Evolutionary conservation across 2,113 vertebrate species (phyloP).

Genomic region (Centropus unirufus): DNA sequence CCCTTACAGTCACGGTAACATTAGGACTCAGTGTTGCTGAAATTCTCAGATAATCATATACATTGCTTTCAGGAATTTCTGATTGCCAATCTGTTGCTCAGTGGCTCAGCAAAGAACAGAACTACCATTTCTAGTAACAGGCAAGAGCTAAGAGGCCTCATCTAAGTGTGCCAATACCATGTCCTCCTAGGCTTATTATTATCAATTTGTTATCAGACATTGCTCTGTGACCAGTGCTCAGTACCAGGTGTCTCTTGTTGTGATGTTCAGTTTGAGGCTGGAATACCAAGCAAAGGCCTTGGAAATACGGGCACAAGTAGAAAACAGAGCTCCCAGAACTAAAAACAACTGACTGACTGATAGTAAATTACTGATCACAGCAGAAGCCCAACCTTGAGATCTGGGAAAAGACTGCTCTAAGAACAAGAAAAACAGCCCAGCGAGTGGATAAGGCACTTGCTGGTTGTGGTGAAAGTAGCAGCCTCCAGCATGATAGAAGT

Average conservation of each 20-base stretch:
- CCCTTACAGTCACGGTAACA: background rate
- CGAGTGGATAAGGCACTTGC: background rate
- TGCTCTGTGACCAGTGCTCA: background rate
- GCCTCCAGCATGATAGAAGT: background rate
- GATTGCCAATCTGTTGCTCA: background rate
- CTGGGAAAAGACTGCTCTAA: background rate
- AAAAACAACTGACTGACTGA: background rate
- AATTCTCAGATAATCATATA: background rate
- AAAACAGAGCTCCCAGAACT: background rate
- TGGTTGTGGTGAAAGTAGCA: background rate
- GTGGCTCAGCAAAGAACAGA: background rate
- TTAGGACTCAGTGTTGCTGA: background rate
- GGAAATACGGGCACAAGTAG: background rate
- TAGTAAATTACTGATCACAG: background rate
- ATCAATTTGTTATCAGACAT: background rate
- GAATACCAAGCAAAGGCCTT: conserved; percentile 3
- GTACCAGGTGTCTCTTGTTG: background rate
- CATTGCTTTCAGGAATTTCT: background rate
- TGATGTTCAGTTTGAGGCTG: background rate
- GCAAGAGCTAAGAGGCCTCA: background rate
- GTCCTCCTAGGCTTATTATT: background rate
- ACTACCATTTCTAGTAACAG: background rate
- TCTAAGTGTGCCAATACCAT: background rate
- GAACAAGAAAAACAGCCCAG: background rate
- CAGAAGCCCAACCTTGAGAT: background rate